phyloP scores from a whole-genome alignment of 2,888 invertebrate species.

The Hemicrepidius hirtus region DNA sequence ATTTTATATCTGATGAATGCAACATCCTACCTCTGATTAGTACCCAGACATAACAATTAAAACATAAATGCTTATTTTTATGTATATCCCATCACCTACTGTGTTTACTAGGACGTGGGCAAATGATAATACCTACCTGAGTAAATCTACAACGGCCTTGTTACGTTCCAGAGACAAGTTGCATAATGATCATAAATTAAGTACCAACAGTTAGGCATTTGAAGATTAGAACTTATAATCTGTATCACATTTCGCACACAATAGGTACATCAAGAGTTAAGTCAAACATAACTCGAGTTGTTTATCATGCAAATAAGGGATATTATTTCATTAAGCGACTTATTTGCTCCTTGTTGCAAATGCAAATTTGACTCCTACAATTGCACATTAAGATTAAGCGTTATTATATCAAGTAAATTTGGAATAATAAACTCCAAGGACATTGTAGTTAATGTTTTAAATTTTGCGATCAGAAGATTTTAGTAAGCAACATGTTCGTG shows the following conservation, averaged over 20 bases:
- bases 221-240: constrained; percentile 13
- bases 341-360: constrained; percentile 31
- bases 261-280: constrained; percentile 11
- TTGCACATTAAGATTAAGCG: constrained; percentile 32
- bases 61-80: background rate
- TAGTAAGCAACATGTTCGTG: background rate
- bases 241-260: constrained; percentile 4
- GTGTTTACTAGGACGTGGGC: background rate
- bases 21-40: background rate
- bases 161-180: background rate
- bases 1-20: no score
- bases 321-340: constrained; percentile 35
- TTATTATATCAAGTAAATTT: constrained; percentile 31
- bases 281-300: constrained; percentile 22
- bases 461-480: background rate
- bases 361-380: constrained; percentile 35
- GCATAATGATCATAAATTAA: constrained; percentile 22
- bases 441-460: constrained; percentile 13
- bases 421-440: constrained; percentile 27
- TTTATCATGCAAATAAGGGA: constrained; percentile 40
- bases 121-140: background rate
- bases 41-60: background rate
- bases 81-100: background rate
- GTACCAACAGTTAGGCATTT: constrained; percentile 1
- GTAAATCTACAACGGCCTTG: background rate